Percentiles rank a stretch among this genome's conserved stretches.
These are phyloP conservation scores for Apocrypta bakeri DNA, from an alignment of 1,140 invertebrate genomes.

Conservation along the genomic window DNA sequence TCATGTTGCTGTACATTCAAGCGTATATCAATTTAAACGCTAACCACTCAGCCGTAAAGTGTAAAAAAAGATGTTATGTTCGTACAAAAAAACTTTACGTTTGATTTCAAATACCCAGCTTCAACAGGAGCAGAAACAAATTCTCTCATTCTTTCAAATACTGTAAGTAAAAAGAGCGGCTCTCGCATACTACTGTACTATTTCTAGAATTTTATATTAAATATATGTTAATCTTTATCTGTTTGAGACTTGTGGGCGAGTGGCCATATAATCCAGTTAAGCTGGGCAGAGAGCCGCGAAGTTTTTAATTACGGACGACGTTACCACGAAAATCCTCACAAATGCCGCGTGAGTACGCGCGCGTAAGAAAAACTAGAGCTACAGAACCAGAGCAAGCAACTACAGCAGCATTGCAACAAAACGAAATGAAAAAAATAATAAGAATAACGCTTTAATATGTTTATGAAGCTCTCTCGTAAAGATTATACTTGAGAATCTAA, in stretches of 20 bases:
- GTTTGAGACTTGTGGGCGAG: slow-evolving; percentile 52
- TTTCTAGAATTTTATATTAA: slow-evolving; percentile 54
- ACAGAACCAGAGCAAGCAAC: not conserved
- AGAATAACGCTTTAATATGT: slow-evolving; percentile 9
- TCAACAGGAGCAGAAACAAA: too few species aligned
- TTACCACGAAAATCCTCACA: slow-evolving; percentile 52
- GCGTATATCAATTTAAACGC: not conserved
- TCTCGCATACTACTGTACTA: not conserved
- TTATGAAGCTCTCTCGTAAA: not conserved
- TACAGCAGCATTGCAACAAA: not conserved
- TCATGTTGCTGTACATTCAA: not conserved
- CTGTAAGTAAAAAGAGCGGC: not conserved
- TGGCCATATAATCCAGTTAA: slow-evolving; percentile 51
- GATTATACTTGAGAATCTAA: not conserved
- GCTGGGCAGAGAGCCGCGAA: slow-evolving; percentile 50
- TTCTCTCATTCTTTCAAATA: not conserved
- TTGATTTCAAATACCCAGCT: not conserved
- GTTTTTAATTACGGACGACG: slow-evolving; percentile 55
- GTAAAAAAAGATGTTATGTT: not conserved
- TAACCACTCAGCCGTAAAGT: not conserved
- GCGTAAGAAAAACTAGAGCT: slow-evolving; percentile 45
- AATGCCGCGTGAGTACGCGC: not conserved
- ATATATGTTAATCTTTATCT: slow-evolving; percentile 60
- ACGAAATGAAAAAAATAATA: slow-evolving; percentile 20
- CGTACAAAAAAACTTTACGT: not conserved